Base-by-base conservation (phyloP, 1,140 invertebrate species). In the Thereuonema tuberculata region DNA sequence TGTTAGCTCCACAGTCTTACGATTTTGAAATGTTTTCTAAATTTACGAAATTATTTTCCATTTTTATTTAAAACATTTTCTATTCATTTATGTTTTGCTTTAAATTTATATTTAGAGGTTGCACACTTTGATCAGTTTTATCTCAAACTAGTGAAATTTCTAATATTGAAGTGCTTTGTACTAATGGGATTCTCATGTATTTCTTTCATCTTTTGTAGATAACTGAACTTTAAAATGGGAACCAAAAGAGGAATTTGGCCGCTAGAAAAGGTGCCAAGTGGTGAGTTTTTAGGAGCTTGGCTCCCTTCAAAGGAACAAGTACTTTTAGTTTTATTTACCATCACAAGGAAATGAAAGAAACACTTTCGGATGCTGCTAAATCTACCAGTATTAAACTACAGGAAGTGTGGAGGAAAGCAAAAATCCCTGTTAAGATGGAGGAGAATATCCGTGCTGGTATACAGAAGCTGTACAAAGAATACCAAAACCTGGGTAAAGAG, bases 401-500 rank as follows among this genome's bases (percentile, higher is more conserved):
- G 59, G 29, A 59, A 58, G 31, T 31, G 25, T 61, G 53, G 24
- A 31, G 54, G 12, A 56, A 56, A 55, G 25, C 28, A 61, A 43
- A 43, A 9, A 12, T 12, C 37, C 37, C 37, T 43, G 37, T 43
- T 12, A 43, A 12, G 37, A 43, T n/a, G n/a, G 37, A 43, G 37
- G 37, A 43, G 37, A 43, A 43, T 43, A 43, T 43, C 37, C 9
- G 37, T 12, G 37, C 37, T 43, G 37, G 37, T 43, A 43, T 43
- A 12, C 37, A 43, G 37, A 43, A 43, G 9, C n/a, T 43, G n/a
- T 43, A 43, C 37, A 43, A n/a, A n/a, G 37, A 43, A 43, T 57
- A 57, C 20, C 53, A 58, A 61, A 61, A 59, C 57, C 27, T 61
- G 59, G 53, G 54, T 58, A 61, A 61, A 61, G 59, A 61, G 53